Evolutionary conservation across 35 echinoderm and acorn worm genomes (phyloP), one percentile per base, ranked within the genome.

Genomic region (Patiria miniata): DNA sequence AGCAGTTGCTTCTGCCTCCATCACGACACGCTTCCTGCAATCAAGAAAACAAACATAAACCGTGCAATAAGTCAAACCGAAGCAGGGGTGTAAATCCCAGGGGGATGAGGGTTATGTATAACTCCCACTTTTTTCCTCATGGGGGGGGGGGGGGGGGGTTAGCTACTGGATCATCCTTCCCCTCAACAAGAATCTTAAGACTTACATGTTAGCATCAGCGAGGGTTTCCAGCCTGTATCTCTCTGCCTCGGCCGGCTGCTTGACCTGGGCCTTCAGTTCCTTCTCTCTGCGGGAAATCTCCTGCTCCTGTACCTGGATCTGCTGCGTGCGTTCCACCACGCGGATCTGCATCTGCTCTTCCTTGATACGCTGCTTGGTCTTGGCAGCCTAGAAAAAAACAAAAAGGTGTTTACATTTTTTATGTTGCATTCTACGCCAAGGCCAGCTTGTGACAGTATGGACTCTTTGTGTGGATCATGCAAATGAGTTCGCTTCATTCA

Each of bases 301-400:
- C 34, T 94, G 92, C 44, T 94, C 87, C 60, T 94, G 92, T 38
- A 94, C 92, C 59, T 94, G 92, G 78, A 94, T 94, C 83, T 94
- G 92, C 78, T 94, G 92, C 9, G 82, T 21, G 19, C 92, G 53
- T 55, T 94, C 92, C 32, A 94, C 87, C 16, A 94, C 92, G 21
- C 81, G 89, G 83, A 94, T 94, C 36, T 94, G 92, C 92, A 94
- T 94, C 77, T 94, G 87, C 86, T 94, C 92, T 61, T 94, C 92
- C 58, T 86, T 94, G 83, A 94, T 94, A 21, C 59, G 39, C 61
- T 94, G 92, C 81, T 94, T 94, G 81, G 92, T 94, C 78, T 94
- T 94, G 17, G 92, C 92, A 85, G 92, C 92, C 92, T 94, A 51
- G 37, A 29, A 5, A 22, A 78, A 38, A 4, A 36, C 2, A 5